A percentile compares a stretch with the other conserved stretches of the same genome.
Evolutionary conservation across 2,888 invertebrate species (phyloP).

Genomic region (Amblyjoppa fuscipennis): DNA sequence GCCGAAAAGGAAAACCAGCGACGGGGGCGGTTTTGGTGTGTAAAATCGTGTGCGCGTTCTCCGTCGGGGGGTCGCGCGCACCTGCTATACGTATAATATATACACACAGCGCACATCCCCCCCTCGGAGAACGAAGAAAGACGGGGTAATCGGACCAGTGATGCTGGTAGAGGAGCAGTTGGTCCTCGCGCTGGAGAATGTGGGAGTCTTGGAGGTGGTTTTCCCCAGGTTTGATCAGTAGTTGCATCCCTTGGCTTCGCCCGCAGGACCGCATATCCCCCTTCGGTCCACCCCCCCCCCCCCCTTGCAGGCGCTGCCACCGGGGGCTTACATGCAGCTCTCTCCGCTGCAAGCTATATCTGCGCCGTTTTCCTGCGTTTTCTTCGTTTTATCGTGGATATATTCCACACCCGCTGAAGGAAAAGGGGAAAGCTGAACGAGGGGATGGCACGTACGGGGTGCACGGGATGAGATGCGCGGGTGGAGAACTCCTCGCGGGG

Average conservation of each 20-base stretch:
- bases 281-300: constrained; percentile 39
- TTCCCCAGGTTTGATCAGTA: constrained; percentile 62
- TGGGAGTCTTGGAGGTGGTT: constrained; percentile 66
- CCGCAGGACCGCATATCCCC: constrained; percentile 57
- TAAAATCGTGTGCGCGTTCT: constrained; percentile 63
- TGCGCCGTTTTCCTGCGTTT: constrained; percentile 48
- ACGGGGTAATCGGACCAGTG: constrained; percentile 49
- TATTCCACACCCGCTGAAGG: not conserved
- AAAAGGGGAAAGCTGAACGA: constrained; percentile 24
- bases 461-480: constrained; percentile 59
- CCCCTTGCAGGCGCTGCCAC: constrained; percentile 25
- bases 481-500: constrained; percentile 59
- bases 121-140: constrained; percentile 39
- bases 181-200: constrained; percentile 37
- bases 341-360: constrained; percentile 17
- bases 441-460: constrained; percentile 57
- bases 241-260: constrained; percentile 71
- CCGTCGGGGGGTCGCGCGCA: constrained; percentile 58
- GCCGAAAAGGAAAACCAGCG: constrained; percentile 61
- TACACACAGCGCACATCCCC: not conserved
- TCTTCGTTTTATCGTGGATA: constrained; percentile 49
- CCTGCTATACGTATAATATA: constrained; percentile 48
- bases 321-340: constrained; percentile 32
- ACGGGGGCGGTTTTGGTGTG: constrained; percentile 57
- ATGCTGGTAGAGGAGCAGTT: constrained; percentile 46